phyloP scores from a whole-genome alignment of 2,888 invertebrate genomes.

The Rhingia rostrata region DNA sequence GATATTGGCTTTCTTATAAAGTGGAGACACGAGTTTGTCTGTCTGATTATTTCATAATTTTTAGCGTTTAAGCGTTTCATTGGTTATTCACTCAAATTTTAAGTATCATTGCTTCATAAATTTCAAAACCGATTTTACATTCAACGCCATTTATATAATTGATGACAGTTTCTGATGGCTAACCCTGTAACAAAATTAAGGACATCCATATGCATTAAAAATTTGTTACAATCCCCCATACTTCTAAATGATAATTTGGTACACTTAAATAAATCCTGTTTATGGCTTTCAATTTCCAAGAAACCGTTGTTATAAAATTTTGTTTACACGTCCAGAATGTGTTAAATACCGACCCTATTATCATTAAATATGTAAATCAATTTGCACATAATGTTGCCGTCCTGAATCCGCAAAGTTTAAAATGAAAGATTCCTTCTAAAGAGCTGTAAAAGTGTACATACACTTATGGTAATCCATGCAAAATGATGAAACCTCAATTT shows the following conservation, averaged over 20 bases:
- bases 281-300: neutral
- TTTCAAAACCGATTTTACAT: too few relatives aligned
- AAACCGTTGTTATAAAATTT: slow-evolving; percentile 4
- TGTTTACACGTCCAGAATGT: neutral
- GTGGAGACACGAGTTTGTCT: too few relatives aligned
- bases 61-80: too few relatives aligned
- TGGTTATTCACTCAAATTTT: too few relatives aligned
- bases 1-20: too few relatives aligned
- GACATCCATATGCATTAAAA: neutral
- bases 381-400: neutral
- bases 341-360: slow-evolving; percentile 5
- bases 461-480: slow-evolving; percentile 23
- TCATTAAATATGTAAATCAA: slow-evolving; percentile 35
- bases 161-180: too few relatives aligned
- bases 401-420: slow-evolving; percentile 11
- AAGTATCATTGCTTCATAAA: too few relatives aligned
- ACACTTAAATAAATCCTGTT: neutral
- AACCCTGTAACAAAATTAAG: too few relatives aligned
- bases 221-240: neutral
- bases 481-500: slow-evolving; percentile 13
- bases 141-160: too few relatives aligned
- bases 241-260: neutral
- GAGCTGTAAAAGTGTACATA: slow-evolving; percentile 15
- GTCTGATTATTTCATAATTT: too few relatives aligned
- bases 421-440: slow-evolving; percentile 7